Evolutionary conservation across 1,140 invertebrate genomes (phyloP).

Genomic region (Sarcophaga bullata): DNA sequence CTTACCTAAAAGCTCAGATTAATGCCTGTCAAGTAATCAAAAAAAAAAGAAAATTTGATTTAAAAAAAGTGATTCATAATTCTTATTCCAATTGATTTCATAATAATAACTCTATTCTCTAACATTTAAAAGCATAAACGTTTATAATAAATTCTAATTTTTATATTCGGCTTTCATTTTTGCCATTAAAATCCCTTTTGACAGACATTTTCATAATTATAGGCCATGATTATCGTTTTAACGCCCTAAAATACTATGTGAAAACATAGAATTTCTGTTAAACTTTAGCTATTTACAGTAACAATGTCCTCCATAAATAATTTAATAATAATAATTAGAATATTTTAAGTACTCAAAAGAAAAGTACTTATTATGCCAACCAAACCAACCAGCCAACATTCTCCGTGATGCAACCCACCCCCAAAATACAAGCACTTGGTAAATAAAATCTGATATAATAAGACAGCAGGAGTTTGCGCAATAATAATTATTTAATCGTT

Average conservation of each 20-base stretch:
- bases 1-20: no score
- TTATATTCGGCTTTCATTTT: background rate
- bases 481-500: constrained; percentile 5
- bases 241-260: background rate
- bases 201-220: background rate
- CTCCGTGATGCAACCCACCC: background rate
- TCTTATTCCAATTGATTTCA: no score
- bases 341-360: constrained; percentile 14
- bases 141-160: no score
- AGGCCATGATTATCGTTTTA: background rate
- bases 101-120: no score
- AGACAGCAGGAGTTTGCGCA: constrained; percentile 23
- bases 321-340: constrained; percentile 32
- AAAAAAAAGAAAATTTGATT: no score
- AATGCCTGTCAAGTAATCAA: no score
- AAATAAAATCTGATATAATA: background rate
- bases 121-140: no score
- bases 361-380: background rate
- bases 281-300: no score
- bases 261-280: background rate
- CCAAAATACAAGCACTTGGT: no score
- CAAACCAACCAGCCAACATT: background rate
- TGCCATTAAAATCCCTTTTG: background rate
- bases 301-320: constrained; percentile 8
- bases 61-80: no score